Conservation (phyloP, 2,888 invertebrate species). For the Opisthograptis luteolata region DNA sequence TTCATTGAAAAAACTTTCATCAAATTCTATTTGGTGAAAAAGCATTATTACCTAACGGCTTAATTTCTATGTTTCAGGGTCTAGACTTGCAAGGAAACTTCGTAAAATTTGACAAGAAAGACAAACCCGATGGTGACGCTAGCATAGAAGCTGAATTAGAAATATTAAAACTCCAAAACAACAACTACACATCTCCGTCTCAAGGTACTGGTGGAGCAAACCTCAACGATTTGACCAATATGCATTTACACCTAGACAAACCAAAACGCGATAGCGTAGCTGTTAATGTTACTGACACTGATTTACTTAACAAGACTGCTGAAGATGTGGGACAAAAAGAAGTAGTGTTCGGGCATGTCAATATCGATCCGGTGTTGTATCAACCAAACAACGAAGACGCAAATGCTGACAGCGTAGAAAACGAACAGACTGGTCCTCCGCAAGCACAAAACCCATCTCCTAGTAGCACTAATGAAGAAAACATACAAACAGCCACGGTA, state of each 20-base stretch:
- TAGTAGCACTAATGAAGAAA: conserved; percentile 34
- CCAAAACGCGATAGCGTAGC: conserved; percentile 75
- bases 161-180: conserved; percentile 69
- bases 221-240: conserved; percentile 58
- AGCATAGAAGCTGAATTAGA: conserved; percentile 77
- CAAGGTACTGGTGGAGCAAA: conserved; percentile 49
- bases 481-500: conserved; percentile 10
- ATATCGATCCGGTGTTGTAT: conserved; percentile 69
- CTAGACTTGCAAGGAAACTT: conserved; percentile 60
- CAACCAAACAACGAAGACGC: conserved; percentile 48
- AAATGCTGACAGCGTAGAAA: conserved; percentile 37
- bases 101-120: conserved; percentile 68
- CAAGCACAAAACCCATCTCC: conserved; percentile 38
- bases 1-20: not conserved
- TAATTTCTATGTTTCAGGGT: conserved; percentile 56
- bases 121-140: conserved; percentile 58
- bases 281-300: conserved; percentile 55
- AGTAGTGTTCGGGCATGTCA: conserved; percentile 74
- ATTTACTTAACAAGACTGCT: conserved; percentile 46
- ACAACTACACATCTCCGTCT: conserved; percentile 53
- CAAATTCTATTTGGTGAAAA: too few relatives aligned
- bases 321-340: conserved; percentile 75
- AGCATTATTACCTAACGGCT: conserved; percentile 14
- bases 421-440: conserved; percentile 36
- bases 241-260: conserved; percentile 66